phyloP scores from a whole-genome alignment of 2,888 invertebrate genomes.

The Lepas anatifera region DNA sequence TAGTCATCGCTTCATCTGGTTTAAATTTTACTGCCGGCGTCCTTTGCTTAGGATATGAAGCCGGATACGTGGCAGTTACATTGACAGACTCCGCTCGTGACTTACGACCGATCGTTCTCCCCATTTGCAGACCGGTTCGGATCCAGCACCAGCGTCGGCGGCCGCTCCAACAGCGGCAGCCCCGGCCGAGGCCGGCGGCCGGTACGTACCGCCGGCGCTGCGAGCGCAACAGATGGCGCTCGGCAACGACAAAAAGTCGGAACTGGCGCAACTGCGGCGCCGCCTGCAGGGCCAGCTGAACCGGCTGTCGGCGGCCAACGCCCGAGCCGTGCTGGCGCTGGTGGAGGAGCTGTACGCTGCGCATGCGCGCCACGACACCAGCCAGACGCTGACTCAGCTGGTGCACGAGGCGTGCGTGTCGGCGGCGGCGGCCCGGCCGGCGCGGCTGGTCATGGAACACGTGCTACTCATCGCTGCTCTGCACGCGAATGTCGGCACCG shows the following conservation, averaged over 20 bases:
- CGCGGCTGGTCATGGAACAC: conserved; percentile 54
- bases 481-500: conserved; percentile 80
- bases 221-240: conserved; percentile 39
- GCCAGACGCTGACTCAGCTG: conserved; percentile 55
- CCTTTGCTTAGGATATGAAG: too few relatives aligned
- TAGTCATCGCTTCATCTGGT: too few relatives aligned
- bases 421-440: conserved; percentile 20
- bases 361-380: conserved; percentile 72
- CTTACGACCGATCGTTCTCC: background rate
- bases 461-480: conserved; percentile 66
- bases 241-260: conserved; percentile 36
- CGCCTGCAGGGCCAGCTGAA: conserved; percentile 82
- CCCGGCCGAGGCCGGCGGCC: conserved; percentile 35
- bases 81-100: too few relatives aligned
- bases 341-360: conserved; percentile 66
- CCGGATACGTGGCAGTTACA: too few relatives aligned
- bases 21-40: too few relatives aligned
- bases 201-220: conserved; percentile 74
- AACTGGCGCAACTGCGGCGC: conserved; percentile 53
- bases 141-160: conserved; percentile 13
- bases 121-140: conserved; percentile 16
- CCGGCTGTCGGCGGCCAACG: conserved; percentile 72
- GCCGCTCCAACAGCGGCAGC: conserved; percentile 23
- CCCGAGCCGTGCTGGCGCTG: conserved; percentile 64
- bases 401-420: conserved; percentile 50